Evolutionary conservation across 2,888 invertebrate genomes (phyloP).

Genomic region (Campaea margaritaria): DNA sequence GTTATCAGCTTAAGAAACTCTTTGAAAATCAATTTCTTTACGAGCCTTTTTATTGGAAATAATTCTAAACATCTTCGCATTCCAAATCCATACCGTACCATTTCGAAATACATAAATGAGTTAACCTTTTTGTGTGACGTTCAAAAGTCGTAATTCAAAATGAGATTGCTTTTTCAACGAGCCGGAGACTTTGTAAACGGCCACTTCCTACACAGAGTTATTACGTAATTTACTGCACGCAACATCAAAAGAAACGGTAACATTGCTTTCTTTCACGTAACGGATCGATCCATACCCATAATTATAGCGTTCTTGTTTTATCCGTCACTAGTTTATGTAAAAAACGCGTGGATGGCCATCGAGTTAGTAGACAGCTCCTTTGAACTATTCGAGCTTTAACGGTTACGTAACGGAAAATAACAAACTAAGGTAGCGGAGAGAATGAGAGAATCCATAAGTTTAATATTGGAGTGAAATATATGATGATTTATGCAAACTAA

Average conservation of each 20-base stretch:
- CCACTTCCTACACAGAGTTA: slow-evolving; percentile 33
- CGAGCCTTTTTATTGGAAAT: too few species aligned
- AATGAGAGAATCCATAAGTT: too few species aligned
- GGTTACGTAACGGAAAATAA: too few species aligned
- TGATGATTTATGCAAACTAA: too few species aligned
- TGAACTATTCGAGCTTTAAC: neutral
- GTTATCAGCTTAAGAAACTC: too few species aligned
- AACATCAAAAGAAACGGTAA: slow-evolving; percentile 11
- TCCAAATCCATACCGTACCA: neutral
- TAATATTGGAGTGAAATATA: too few species aligned
- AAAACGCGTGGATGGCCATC: neutral
- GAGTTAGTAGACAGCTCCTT: neutral
- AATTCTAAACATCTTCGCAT: neutral
- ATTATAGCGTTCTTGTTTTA: slow-evolving; percentile 5
- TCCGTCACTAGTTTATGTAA: neutral
- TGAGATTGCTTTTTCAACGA: slow-evolving; percentile 41
- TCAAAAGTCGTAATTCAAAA: slow-evolving; percentile 30
- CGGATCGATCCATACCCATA: slow-evolving; percentile 5
- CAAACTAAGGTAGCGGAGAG: too few species aligned
- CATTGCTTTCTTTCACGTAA: slow-evolving; percentile 21
- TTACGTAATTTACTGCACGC: slow-evolving; percentile 29
- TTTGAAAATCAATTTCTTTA: too few species aligned
- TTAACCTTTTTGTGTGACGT: slow-evolving; percentile 20
- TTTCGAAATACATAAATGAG: slow-evolving; percentile 5
- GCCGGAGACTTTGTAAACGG: slow-evolving; percentile 33